Percentiles rank a stretch among this genome's conserved stretches.
phyloP scores from a whole-genome alignment of 2,113 vertebrate species.

The Salvator merianae region DNA sequence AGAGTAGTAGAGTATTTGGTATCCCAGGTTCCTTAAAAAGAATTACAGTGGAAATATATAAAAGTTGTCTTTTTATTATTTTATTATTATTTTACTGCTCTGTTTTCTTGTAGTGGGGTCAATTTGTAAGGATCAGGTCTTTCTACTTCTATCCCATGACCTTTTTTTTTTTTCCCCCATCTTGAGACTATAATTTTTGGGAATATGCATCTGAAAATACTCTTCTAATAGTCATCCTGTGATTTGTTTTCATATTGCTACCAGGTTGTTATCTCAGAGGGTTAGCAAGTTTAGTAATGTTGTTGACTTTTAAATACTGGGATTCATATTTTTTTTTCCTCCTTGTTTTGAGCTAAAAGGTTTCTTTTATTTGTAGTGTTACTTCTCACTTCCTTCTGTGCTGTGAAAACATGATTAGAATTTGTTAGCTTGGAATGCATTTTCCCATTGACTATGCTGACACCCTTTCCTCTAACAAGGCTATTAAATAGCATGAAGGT shows the following conservation, averaged over 20 bases:
- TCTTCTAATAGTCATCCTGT: not conserved
- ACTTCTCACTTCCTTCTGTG: conserved; percentile 27
- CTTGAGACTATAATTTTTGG: not conserved
- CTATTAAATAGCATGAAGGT: conserved; percentile 17
- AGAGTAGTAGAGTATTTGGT: no score
- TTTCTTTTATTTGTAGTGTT: conserved; percentile 20
- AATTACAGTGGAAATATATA: no score
- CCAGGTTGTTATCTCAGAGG: conserved; percentile 7
- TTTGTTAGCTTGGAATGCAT: conserved; percentile 13
- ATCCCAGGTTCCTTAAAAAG: no score
- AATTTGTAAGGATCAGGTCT: no score
- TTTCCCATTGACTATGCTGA: conserved; percentile 10
- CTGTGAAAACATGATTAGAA: conserved; percentile 20
- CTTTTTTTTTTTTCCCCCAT: not conserved
- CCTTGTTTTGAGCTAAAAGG: not conserved
- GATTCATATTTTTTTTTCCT: conserved; percentile 14
- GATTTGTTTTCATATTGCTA: conserved; percentile 18
- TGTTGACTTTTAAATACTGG: not conserved
- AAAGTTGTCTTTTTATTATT: no score
- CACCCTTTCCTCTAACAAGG: not conserved
- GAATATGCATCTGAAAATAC: not conserved
- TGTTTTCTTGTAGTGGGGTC: no score
- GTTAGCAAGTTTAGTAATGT: conserved; percentile 34
- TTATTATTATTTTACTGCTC: no score
- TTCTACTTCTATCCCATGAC: no score